Conservation (phyloP, 2,888 invertebrate species). For the Diloba caeruleocephala region DNA sequence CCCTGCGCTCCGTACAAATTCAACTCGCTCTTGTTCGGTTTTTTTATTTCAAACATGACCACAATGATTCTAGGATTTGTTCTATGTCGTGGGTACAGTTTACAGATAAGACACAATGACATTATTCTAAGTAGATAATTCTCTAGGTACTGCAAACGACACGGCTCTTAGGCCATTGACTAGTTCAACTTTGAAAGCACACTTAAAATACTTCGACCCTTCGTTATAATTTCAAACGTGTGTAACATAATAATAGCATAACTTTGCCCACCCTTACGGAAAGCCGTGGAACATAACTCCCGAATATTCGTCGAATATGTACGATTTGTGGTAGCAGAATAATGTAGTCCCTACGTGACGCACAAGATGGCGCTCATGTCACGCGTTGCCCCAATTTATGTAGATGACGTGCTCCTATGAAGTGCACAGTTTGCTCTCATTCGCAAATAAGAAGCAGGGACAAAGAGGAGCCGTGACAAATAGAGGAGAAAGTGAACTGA, state of each 20-base stretch:
- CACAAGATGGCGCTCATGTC: constrained; percentile 45
- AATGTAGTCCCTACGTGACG: constrained; percentile 53
- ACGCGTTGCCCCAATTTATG: constrained; percentile 63
- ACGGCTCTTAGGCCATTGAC: too few species aligned
- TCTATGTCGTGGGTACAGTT: too few species aligned
- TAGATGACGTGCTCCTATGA: constrained; percentile 59
- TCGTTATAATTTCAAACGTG: constrained; percentile 17
- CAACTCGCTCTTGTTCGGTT: too few species aligned
- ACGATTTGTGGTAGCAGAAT: constrained; percentile 54
- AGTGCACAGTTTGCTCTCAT: constrained; percentile 39
- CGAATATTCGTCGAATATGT: constrained; percentile 47
- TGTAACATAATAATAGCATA: constrained; percentile 23
- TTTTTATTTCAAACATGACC: too few species aligned
- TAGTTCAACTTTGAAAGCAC: background rate
- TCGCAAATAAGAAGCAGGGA: constrained; percentile 32
- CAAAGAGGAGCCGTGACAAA: constrained; percentile 16
- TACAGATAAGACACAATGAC: too few species aligned
- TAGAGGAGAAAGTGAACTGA: constrained; percentile 4
- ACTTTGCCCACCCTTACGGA: constrained; percentile 24
- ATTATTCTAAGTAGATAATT: too few species aligned
- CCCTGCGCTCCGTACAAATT: too few species aligned
- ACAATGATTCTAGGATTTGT: too few species aligned
- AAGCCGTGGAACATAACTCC: constrained; percentile 38
- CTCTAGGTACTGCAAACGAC: too few species aligned
- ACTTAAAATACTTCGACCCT: constrained; percentile 8